Evolutionary conservation across 2,113 vertebrate species (phyloP), one percentile per base, ranked within the genome.

Genomic region (Gobiocypris rarus): DNA sequence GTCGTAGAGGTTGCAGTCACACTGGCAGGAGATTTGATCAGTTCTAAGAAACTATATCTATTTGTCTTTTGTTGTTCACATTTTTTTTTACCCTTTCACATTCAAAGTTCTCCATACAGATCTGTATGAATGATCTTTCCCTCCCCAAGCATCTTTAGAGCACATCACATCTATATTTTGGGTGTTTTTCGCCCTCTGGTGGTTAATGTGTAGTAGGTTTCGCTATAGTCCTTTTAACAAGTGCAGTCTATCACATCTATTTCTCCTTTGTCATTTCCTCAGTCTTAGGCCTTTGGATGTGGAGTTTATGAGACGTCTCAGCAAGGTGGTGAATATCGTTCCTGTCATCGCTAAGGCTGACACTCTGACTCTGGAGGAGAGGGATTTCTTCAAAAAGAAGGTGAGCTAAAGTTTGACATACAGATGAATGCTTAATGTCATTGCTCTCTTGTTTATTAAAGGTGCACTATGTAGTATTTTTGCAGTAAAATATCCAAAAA

Each of bases 321-420:
- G 98, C 93, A 99, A 99, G 89, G 98, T 99, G 86, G 98, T 99
- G 86, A 99, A 99, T 93, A 98, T 99, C 0, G 98, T 99, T 28
- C 98, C 98, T 0, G 97, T 99, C 91, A 99, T 99, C 0, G 97
- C 98, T 75, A 99, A 99, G 80, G 98, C 98, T 0, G 98, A 99
- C 90, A 99, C 98, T 0, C 91, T 99, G 87, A 99, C 98, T 50
- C 94, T 99, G 93, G 98, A 99, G 88, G 98, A 99, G 93, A 95
- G 98, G 82, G 96, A 97, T 90, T 96, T 96, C 93, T 99, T 99
- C 92, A 99, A 99, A 84, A 96, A 97, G 83, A 94, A 97, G 96
- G 98, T 99, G 89, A 89, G 85, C 50, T 19, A 34, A 19, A 38
- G 1, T 38, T 45, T 71, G 69, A 71, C 19, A 22, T 43, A n/a